phyloP scores from a whole-genome alignment of 2,888 invertebrate genomes.

The Drosophila barbarae region DNA sequence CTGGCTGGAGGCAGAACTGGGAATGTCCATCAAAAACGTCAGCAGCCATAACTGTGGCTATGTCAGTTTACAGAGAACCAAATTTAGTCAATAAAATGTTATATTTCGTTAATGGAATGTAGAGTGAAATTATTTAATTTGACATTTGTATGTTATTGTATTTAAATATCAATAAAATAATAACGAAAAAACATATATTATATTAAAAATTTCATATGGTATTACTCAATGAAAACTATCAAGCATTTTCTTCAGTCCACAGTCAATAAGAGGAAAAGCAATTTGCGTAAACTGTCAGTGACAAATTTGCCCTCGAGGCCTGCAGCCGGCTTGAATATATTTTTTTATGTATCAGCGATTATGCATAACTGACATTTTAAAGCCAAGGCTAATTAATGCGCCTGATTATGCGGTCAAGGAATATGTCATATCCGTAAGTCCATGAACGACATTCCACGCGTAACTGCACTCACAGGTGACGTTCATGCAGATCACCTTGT shows the following conservation, averaged over 20 bases:
- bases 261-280: constrained; percentile 66
- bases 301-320: constrained; percentile 57
- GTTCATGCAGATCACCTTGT: constrained; percentile 54
- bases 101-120: too few relatives aligned
- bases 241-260: background rate
- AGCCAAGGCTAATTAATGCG: constrained; percentile 46
- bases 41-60: constrained; percentile 48
- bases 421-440: constrained; percentile 51
- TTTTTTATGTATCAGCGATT: constrained; percentile 18
- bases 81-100: background rate
- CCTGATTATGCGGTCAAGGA: constrained; percentile 55
- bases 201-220: background rate
- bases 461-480: constrained; percentile 37
- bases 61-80: constrained; percentile 5
- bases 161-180: too few relatives aligned
- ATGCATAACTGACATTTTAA: constrained; percentile 31
- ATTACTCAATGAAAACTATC: background rate
- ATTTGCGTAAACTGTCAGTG: constrained; percentile 71
- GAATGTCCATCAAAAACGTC: constrained; percentile 65
- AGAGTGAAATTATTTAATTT: too few relatives aligned
- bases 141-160: too few relatives aligned
- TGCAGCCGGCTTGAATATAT: background rate
- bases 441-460: constrained; percentile 37
- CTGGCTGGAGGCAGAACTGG: constrained; percentile 45
- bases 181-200: background rate